These are phyloP conservation scores for Sinhomidia bicolor DNA, from an alignment of 2,888 invertebrate species.

Conservation along the genomic window DNA sequence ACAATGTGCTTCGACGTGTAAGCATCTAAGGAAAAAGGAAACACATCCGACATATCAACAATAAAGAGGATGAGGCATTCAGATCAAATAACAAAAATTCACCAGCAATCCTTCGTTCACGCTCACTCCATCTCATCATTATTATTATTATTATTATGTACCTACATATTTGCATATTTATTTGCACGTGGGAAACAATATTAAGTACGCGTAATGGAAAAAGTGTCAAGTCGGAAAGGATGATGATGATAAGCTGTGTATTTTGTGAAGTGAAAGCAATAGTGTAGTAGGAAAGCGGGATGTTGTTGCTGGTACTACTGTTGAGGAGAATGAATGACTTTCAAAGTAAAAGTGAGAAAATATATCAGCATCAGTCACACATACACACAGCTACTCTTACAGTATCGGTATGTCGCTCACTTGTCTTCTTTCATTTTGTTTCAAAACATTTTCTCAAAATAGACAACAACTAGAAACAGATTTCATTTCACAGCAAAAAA, in stretches of 20 bases:
- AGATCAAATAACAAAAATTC: slow-evolving; percentile 13
- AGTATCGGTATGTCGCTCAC: background rate
- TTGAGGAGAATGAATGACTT: background rate
- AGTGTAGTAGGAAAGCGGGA: background rate
- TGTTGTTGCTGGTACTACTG: background rate
- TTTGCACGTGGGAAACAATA: slow-evolving; percentile 1
- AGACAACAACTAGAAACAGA: background rate
- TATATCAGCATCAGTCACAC: background rate
- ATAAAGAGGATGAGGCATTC: slow-evolving; percentile 5
- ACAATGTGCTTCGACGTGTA: slow-evolving; percentile 93
- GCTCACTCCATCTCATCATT: background rate
- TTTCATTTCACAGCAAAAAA: background rate
- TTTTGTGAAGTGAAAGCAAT: background rate
- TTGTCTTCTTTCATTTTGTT: slow-evolving; percentile 1
- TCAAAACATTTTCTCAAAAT: background rate
- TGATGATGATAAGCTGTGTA: too few relatives aligned
- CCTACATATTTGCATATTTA: slow-evolving; percentile 23
- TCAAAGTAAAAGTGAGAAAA: background rate
- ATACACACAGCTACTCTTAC: background rate
- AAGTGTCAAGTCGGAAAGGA: slow-evolving; percentile 17
- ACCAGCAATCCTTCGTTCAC: background rate
- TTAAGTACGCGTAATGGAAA: background rate
- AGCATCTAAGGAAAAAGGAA: slow-evolving; percentile 86
- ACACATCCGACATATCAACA: background rate
- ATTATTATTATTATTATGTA: background rate